Evolutionary conservation across 2,797 vertebrate genomes (phyloP).

Genomic region (Tapirus indicus): DNA sequence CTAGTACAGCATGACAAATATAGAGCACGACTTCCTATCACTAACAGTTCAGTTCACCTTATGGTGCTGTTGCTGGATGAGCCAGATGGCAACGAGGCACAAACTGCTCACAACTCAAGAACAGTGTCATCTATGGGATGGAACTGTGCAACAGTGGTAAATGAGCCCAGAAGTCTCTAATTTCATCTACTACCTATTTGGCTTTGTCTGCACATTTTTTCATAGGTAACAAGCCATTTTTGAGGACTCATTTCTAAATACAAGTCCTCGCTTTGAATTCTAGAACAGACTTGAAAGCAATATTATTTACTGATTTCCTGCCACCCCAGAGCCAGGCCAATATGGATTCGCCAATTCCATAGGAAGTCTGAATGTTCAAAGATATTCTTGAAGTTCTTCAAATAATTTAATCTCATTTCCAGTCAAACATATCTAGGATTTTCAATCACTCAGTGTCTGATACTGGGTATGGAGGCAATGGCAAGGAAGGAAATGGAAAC

Average conservation of each 20-base stretch:
- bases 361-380: slow-evolving; percentile 34
- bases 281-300: not conserved
- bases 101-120: slow-evolving; percentile 45
- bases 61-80: slow-evolving; percentile 54
- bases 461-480: not conserved
- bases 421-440: slow-evolving; percentile 9
- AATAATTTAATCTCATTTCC: slow-evolving; percentile 27
- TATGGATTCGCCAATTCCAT: slow-evolving; percentile 38
- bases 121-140: slow-evolving; percentile 19
- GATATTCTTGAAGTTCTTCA: slow-evolving; percentile 9
- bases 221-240: not conserved
- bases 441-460: slow-evolving; percentile 33
- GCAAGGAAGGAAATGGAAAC: not conserved
- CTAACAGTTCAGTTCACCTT: slow-evolving; percentile 68
- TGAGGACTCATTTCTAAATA: not conserved
- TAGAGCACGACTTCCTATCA: slow-evolving; percentile 69
- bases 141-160: not conserved
- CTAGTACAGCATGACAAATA: slow-evolving; percentile 74
- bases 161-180: not conserved
- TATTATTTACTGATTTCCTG: slow-evolving; percentile 4
- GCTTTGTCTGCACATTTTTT: not conserved
- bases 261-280: slow-evolving; percentile 31
- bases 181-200: not conserved
- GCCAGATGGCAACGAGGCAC: slow-evolving; percentile 60
- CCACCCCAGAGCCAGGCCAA: not conserved